Evolutionary conservation across 2,113 vertebrate species (phyloP), one percentile per base, ranked within the genome.

Genomic region (Galbula dea): DNA sequence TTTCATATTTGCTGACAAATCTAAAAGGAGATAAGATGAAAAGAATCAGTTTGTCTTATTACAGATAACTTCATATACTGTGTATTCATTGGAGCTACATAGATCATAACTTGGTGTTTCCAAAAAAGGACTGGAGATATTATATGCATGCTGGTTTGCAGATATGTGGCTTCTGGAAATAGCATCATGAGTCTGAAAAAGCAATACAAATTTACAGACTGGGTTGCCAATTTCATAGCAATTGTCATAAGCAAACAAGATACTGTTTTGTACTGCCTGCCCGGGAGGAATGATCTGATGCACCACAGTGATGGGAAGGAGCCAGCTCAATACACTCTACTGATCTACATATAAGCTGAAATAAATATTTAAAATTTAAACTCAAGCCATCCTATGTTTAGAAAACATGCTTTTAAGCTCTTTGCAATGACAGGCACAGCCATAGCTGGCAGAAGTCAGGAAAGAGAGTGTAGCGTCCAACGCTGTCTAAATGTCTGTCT

Each of bases 181-280:
- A 68, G 54, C 30, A 66, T 12, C 9, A 12, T 10, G 32, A 51
- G 27, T 15, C 39, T 73, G 39, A 45, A 67, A 74, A 43, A 51
- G 43, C 52, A n/a, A 13, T 37, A 14, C 32, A 51, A 8, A 63
- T 30, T 48, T 65, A n/a, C 75, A 59, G 58, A 55, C 22, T n/a
- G 21, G 21, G 41, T 16, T 76, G 32, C 11, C 26, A 15, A 65
- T 62, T 65, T 32, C 24, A 29, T 29, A 41, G 66, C 2, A 7
- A 4, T 20, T 65, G 46, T 52, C 1, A 2, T 26, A 69, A 51
- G 15, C n/a, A 15, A 69, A 46, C 43, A n/a, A 41, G 68, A 20
- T 52, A 6, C 0, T 0, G 39, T 20, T 36, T 27, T 32, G 6
- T 20, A 21, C 34, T 39, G 58, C 58, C 52, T 45, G 27, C 21